Base-by-base conservation (phyloP, 2,888 invertebrate genomes). In the Plagiodera versicolora region DNA sequence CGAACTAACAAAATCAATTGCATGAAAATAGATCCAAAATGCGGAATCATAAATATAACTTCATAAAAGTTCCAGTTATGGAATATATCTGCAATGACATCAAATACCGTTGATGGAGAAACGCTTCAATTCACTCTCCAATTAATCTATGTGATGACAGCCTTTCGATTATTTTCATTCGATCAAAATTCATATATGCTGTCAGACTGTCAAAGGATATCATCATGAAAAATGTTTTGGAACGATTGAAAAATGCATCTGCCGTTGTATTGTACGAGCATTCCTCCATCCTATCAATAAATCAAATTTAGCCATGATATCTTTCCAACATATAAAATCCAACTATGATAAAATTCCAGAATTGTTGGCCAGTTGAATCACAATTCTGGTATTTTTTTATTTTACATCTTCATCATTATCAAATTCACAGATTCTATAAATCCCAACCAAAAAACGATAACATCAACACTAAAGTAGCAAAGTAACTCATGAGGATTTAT, bases 151-250 rank as follows among this genome's bases (percentile, higher is more conserved):
- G 63, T 62, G 68, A 66, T 65, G 70, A 72, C 70, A 70, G 70
- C 67, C 66, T 68, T 68, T 68, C 69, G 68, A 70, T 70, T 70
- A 72, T 72, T 72, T 70, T 69, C 70, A 66, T 70, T 70, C 66
- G 67, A 68, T 71, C 66, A 67, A 63, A 69, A 67, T 71, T 68
- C 68, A 69, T 68, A 67, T 64, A 62, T 59, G 63, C 53, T 64
- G 67, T 68, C 35, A 16, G 24, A 53, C 44, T 53, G 44, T 44
- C 45, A 28, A 11, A 44, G 16, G 53, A 53, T 53, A 53, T 39
- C 4, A 39, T 11, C 39, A 11, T 39, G 6, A 39, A 39, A 24
- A 44, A 53, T 44, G 53, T 20, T 53, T 52, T 52, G 19, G 39
- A 39, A 52, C 10, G 39, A 52, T 52, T 52, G 20, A 24, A 53